Evolutionary conservation across 2,888 invertebrate species (phyloP).

Genomic region (Crocallis elinguaria): DNA sequence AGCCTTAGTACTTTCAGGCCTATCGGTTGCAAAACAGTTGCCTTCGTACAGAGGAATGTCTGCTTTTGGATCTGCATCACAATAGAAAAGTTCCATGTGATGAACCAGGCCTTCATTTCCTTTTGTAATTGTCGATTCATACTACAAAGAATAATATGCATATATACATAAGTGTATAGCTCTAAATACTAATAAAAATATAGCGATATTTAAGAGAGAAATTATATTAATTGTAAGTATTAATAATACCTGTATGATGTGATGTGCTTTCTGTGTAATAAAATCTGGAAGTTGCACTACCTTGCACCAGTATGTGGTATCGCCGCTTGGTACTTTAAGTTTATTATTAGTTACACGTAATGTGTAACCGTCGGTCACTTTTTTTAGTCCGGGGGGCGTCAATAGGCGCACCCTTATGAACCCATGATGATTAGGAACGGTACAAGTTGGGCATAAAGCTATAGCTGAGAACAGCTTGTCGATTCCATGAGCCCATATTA

Average conservation of each 20-base stretch:
- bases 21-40: constrained; percentile 89
- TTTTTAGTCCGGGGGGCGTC: constrained; percentile 67
- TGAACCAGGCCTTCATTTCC: constrained; percentile 96
- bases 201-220: no score
- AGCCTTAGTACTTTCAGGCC: constrained; percentile 91
- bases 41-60: constrained; percentile 93
- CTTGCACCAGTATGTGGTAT: constrained; percentile 99
- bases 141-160: constrained; percentile 79
- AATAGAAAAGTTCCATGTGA: constrained; percentile 99
- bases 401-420: constrained; percentile 91
- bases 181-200: not conserved
- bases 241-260: constrained; percentile 88
- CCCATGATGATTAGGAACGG: constrained; percentile 84
- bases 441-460: constrained; percentile 86
- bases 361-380: constrained; percentile 74
- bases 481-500: constrained; percentile 93
- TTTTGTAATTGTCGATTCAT: constrained; percentile 92
- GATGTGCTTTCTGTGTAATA: constrained; percentile 87
- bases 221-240: not conserved
- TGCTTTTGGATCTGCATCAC: constrained; percentile 88
- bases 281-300: constrained; percentile 91
- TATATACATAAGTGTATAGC: not conserved
- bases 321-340: constrained; percentile 90
- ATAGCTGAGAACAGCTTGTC: constrained; percentile 88
- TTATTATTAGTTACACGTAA: constrained; percentile 86